Percentiles rank a stretch among this genome's conserved stretches.
Evolutionary conservation across 2,888 invertebrate genomes (phyloP).

Genomic region (Ectemnius lituratus): DNA sequence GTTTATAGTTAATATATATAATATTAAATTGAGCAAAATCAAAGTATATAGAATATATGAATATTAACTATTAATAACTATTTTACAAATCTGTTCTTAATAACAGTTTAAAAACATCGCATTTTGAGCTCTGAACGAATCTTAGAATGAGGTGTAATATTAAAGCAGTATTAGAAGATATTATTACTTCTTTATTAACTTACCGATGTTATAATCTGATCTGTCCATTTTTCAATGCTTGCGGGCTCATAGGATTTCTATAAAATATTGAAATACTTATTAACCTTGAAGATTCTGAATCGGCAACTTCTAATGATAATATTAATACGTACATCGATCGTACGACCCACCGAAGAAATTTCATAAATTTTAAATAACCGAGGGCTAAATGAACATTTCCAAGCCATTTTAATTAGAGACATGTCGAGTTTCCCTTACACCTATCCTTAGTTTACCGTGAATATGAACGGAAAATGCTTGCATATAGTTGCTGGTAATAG

Average conservation of each 20-base stretch:
- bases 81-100: too few relatives aligned
- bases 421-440: constrained; percentile 61
- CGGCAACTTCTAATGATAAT: too few relatives aligned
- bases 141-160: too few relatives aligned
- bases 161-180: neutral
- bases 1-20: too few relatives aligned
- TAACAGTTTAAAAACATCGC: too few relatives aligned
- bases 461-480: too few relatives aligned
- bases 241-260: constrained; percentile 85
- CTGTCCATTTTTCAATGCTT: constrained; percentile 85
- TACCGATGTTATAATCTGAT: constrained; percentile 85
- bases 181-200: constrained; percentile 65
- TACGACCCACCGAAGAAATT: constrained; percentile 77
- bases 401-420: constrained; percentile 79
- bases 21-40: too few relatives aligned
- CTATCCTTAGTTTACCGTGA: constrained; percentile 6
- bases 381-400: constrained; percentile 85
- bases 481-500: too few relatives aligned
- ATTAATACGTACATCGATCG: constrained; percentile 79
- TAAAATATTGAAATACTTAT: constrained; percentile 56
- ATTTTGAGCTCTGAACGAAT: too few relatives aligned
- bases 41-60: too few relatives aligned
- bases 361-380: constrained; percentile 86
- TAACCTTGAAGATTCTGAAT: constrained; percentile 33
- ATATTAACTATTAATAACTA: too few relatives aligned